A percentile compares a stretch with the other conserved stretches of the same genome.
These are phyloP conservation scores for Atherinosoma microstoma DNA, from an alignment of 2,797 vertebrate species.

Conservation along the genomic window DNA sequence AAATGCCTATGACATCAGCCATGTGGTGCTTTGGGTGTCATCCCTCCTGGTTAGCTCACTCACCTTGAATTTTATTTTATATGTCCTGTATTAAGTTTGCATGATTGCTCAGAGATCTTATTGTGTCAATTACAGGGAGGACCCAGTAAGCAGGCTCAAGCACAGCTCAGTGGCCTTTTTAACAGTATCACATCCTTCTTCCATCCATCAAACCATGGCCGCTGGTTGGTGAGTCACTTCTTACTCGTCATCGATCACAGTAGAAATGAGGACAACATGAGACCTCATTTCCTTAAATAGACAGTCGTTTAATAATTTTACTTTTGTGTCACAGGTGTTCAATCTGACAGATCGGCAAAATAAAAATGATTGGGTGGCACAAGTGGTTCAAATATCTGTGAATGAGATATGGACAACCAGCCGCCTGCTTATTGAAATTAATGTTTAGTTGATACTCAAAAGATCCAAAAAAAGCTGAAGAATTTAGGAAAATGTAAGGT, in stretches of 20 bases:
- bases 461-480: background rate
- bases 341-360: background rate
- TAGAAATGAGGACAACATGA: conserved; percentile 5
- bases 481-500: background rate
- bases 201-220: conserved; percentile 97
- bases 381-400: background rate
- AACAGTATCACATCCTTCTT: conserved; percentile 97
- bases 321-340: background rate
- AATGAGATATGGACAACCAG: background rate
- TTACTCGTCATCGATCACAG: conserved; percentile 4
- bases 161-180: conserved; percentile 94
- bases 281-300: background rate
- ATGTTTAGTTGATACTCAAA: background rate
- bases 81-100: background rate
- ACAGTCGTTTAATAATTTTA: background rate
- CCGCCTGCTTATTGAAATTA: background rate
- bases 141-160: conserved; percentile 94
- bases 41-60: conserved; percentile 91
- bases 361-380: background rate
- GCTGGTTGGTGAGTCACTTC: conserved; percentile 93
- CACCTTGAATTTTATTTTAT: background rate
- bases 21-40: conserved; percentile 95
- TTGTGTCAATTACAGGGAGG: conserved; percentile 86
- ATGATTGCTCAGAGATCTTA: background rate
- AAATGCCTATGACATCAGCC: conserved; percentile 94